phyloP scores from a whole-genome alignment of 2,888 invertebrate genomes.

The Pediacus dermestoides region DNA sequence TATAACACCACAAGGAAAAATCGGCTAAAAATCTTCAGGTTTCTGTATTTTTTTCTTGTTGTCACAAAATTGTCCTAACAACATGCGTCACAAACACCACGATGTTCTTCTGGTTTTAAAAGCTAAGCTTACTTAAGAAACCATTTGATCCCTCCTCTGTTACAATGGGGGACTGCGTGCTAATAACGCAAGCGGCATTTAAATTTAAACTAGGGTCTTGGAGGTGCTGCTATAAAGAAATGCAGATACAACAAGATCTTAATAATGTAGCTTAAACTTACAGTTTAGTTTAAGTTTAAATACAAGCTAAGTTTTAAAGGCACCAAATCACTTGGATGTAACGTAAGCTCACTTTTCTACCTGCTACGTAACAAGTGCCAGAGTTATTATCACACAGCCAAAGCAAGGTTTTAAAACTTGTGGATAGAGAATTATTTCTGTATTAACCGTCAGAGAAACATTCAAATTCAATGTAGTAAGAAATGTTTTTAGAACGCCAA shows the following conservation, averaged over 20 bases:
- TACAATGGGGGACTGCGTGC: conserved; percentile 16
- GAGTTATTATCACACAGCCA: conserved; percentile 17
- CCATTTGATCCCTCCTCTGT: conserved; percentile 30
- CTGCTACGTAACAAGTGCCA: conserved; percentile 15
- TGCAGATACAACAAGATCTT: too few relatives aligned
- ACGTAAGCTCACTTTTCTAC: not conserved
- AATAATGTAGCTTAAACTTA: too few relatives aligned
- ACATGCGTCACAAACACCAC: conserved; percentile 22
- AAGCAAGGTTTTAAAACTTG: conserved; percentile 1
- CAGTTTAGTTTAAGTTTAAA: too few relatives aligned
- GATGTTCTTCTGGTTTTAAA: conserved; percentile 21
- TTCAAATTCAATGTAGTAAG: conserved; percentile 8
- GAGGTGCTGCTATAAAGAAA: too few relatives aligned
- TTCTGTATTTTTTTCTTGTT: too few relatives aligned
- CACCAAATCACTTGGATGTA: too few relatives aligned
- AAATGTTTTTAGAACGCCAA: conserved; percentile 6
- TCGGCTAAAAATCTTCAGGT: too few relatives aligned
- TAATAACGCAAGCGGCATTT: conserved; percentile 12
- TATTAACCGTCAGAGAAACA: conserved; percentile 2
- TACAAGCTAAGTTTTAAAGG: too few relatives aligned
- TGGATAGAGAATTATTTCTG: not conserved
- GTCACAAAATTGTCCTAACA: too few relatives aligned
- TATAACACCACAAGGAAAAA: too few relatives aligned
- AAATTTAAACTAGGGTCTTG: too few relatives aligned
- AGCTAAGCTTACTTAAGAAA: conserved; percentile 36